These are phyloP conservation scores for Stegophylla sp. DNA, from an alignment of 2,888 invertebrate species.

Conservation along the genomic window DNA sequence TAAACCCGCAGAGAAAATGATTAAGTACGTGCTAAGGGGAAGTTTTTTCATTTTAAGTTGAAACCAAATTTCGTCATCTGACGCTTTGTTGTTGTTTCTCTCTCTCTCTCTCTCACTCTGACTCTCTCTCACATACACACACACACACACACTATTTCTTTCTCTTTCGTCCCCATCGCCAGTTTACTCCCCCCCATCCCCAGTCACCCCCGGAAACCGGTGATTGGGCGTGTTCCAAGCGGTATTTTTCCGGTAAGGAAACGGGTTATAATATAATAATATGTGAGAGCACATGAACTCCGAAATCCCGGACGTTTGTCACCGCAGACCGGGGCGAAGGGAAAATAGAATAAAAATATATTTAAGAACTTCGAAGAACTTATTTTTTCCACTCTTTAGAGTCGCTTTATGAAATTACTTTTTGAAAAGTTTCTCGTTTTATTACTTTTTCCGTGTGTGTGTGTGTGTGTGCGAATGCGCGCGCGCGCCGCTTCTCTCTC, in stretches of 20 bases:
- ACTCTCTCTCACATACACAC: too few relatives aligned
- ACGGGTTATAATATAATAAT: slow-evolving; percentile 52
- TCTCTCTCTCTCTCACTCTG: not conserved
- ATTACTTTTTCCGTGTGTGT: slow-evolving; percentile 47
- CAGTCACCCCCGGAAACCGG: slow-evolving; percentile 10
- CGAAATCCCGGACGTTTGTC: slow-evolving; percentile 57
- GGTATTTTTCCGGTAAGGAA: slow-evolving; percentile 37
- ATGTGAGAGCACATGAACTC: slow-evolving; percentile 52
- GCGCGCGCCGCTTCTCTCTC: not conserved
- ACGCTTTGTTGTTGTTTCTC: slow-evolving; percentile 23
- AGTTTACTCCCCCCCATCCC: not conserved
- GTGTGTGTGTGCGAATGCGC: not conserved
- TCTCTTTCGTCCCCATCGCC: not conserved
- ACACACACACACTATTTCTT: too few relatives aligned
- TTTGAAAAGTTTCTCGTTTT: slow-evolving; percentile 59
- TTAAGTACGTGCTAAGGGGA: slow-evolving; percentile 55
- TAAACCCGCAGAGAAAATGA: slow-evolving; percentile 40
- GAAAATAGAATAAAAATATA: slow-evolving; percentile 58
- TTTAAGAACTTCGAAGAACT: slow-evolving; percentile 58
- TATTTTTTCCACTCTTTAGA: slow-evolving; percentile 59
- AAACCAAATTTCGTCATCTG: slow-evolving; percentile 54
- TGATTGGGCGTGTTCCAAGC: slow-evolving; percentile 56
- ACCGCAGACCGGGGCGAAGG: slow-evolving; percentile 34
- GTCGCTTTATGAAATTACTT: slow-evolving; percentile 59
- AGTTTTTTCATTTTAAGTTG: slow-evolving; percentile 58